Evolutionary conservation across 2,113 vertebrate species (phyloP).

Genomic region (Chunga burmeisteri): DNA sequence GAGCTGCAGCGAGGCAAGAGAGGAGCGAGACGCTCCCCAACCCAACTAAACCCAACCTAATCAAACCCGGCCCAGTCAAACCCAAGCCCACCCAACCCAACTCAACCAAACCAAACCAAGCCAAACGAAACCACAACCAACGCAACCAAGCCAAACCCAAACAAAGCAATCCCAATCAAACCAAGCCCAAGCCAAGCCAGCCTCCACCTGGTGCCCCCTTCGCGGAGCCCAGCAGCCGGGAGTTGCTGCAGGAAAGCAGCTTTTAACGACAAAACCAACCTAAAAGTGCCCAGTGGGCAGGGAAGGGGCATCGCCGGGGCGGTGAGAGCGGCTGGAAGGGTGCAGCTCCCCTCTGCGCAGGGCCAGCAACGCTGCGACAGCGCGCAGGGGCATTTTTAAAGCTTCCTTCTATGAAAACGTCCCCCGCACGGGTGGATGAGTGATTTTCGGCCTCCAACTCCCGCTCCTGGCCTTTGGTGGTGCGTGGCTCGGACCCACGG

Average conservation of each 20-base stretch:
- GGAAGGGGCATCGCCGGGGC: not conserved
- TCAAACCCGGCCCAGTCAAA: not conserved
- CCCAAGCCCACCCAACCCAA: not conserved
- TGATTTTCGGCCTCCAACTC: not conserved
- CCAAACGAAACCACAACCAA: not conserved
- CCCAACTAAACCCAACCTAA: not conserved
- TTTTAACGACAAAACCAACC: not conserved
- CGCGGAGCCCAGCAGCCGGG: accelerated
- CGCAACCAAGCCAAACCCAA: not conserved
- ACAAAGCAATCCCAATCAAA: not conserved
- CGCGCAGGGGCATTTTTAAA: not conserved
- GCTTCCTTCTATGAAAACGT: not conserved
- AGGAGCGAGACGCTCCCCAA: not conserved
- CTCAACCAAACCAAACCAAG: not conserved
- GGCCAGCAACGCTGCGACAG: accelerated
- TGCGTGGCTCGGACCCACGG: not conserved
- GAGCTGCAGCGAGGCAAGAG: not conserved
- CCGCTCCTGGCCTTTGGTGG: not conserved
- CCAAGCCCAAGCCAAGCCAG: not conserved
- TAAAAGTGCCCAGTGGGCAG: not conserved
- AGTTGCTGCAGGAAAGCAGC: not conserved
- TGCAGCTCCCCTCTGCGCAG: not conserved
- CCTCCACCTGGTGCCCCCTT: not conserved
- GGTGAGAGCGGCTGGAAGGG: not conserved
- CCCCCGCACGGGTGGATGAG: no score